These are phyloP conservation scores for Chymomyza procnemis DNA, from an alignment of 2,888 invertebrate genomes.

Conservation along the genomic window DNA sequence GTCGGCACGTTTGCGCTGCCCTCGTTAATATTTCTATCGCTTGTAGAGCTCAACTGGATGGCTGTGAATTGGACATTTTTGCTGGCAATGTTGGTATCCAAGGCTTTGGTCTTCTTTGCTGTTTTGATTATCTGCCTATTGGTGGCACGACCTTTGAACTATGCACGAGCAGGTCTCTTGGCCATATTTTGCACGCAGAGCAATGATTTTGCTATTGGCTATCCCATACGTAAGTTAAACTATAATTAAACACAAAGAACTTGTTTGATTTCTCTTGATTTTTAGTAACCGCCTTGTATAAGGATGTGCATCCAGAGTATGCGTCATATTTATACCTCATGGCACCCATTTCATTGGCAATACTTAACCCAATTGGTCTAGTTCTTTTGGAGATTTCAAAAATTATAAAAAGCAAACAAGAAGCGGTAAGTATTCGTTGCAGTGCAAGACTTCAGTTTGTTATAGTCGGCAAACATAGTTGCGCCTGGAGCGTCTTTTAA, in stretches of 20 bases:
- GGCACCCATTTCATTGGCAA: conserved; percentile 95
- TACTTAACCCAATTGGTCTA: conserved; percentile 95
- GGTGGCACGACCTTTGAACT: conserved; percentile 88
- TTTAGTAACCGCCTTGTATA: conserved; percentile 90
- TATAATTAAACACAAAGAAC: background rate
- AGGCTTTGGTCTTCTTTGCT: conserved; percentile 89
- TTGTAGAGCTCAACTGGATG: conserved; percentile 90
- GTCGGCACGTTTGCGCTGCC: conserved; percentile 96
- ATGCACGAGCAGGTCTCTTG: conserved; percentile 92
- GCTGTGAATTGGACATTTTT: conserved; percentile 95
- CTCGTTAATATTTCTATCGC: conserved; percentile 92
- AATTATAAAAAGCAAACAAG: conserved; percentile 76
- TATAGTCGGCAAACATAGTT: no score
- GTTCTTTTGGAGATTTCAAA: conserved; percentile 89
- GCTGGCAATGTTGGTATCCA: conserved; percentile 90
- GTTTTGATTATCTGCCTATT: conserved; percentile 88
- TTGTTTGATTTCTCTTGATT: conserved; percentile 36
- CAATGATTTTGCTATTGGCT: conserved; percentile 98
- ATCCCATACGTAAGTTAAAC: conserved; percentile 86
- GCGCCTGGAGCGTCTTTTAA: no score
- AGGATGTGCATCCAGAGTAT: conserved; percentile 91
- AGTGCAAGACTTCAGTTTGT: no score
- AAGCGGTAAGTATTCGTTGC: conserved; percentile 57
- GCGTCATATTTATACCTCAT: conserved; percentile 93
- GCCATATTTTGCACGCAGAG: conserved; percentile 97